These are phyloP conservation scores for Piliocolobus tephrosceles DNA, from an alignment of 2,113 vertebrate genomes.

Conservation along the genomic window DNA sequence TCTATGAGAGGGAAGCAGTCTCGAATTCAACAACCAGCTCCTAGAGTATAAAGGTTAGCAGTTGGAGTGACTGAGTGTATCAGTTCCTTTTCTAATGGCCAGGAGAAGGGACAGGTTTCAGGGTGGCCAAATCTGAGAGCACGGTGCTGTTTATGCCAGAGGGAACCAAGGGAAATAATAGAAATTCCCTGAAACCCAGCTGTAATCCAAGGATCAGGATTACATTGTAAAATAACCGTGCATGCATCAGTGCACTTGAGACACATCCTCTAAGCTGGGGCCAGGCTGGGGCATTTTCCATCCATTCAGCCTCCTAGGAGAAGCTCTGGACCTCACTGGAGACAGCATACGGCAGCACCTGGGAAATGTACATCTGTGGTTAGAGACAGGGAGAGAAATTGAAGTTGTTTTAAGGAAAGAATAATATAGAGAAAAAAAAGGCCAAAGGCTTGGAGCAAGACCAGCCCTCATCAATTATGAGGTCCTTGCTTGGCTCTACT, in stretches of 20 bases:
- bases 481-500: neutral
- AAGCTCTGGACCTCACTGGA: neutral
- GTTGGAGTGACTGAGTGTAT: too few relatives aligned
- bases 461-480: neutral
- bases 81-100: neutral
- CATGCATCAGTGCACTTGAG: fast-evolving
- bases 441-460: neutral
- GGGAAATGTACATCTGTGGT: neutral
- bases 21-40: neutral
- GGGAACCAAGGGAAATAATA: too few relatives aligned
- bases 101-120: neutral
- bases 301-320: neutral
- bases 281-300: neutral
- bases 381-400: neutral
- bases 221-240: neutral
- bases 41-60: neutral
- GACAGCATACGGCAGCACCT: neutral
- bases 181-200: neutral
- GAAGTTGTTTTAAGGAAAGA: neutral
- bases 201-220: neutral
- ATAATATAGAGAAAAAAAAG: neutral
- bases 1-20: fast-evolving
- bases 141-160: neutral
- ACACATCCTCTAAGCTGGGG: fast-evolving
- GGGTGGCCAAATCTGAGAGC: neutral